phyloP scores from a whole-genome alignment of 2,113 vertebrate genomes.

The Sakesphorus luctuosus region DNA sequence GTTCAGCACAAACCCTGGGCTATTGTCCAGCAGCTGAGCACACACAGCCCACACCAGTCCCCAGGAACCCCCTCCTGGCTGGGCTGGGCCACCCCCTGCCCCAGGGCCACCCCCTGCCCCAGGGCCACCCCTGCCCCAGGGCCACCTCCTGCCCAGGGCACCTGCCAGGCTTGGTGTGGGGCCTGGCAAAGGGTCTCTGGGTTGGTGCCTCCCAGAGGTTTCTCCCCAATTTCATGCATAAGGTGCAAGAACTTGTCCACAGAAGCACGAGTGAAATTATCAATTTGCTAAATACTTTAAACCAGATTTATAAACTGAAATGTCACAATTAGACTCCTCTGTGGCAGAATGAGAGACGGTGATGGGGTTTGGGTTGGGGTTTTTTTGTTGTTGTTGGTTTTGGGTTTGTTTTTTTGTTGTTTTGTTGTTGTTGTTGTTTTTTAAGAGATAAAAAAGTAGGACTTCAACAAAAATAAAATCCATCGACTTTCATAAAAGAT shows the following conservation, averaged over 20 bases:
- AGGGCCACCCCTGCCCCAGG: background rate
- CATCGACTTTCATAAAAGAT: background rate
- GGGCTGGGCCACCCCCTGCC: background rate
- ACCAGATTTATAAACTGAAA: background rate
- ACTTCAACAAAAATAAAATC: constrained; percentile 11
- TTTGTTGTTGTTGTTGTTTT: background rate
- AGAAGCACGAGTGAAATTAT: background rate
- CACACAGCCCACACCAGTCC: background rate
- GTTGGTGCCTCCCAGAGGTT: background rate
- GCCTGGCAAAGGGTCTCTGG: background rate
- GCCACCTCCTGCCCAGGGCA: background rate
- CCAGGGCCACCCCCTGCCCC: too few relatives aligned
- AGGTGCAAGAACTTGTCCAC: background rate
- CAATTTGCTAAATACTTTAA: background rate
- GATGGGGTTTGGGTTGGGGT: too few relatives aligned
- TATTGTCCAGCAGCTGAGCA: background rate
- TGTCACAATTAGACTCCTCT: background rate
- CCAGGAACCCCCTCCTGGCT: background rate
- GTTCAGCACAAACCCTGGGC: background rate
- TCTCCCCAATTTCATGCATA: background rate
- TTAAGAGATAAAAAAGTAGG: background rate
- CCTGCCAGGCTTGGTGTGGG: background rate
- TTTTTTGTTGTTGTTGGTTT: background rate
- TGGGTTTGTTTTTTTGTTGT: background rate
- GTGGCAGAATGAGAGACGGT: background rate